These are phyloP conservation scores for Willisornis vidua DNA, from an alignment of 2,113 vertebrate species.

Conservation along the genomic window DNA sequence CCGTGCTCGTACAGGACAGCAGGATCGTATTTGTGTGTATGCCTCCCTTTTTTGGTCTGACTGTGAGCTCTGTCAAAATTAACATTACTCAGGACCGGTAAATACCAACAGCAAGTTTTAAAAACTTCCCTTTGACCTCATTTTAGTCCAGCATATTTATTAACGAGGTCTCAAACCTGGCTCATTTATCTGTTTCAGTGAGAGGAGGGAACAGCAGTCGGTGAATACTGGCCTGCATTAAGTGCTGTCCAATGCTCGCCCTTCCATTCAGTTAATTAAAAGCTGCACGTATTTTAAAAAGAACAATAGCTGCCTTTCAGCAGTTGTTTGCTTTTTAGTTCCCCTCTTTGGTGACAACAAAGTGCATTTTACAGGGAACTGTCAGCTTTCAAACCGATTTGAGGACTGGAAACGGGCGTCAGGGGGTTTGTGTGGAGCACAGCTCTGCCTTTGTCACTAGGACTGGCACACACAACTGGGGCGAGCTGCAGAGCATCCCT, in stretches of 20 bases:
- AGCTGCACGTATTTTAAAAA: slow-evolving; percentile 6
- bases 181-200: neutral
- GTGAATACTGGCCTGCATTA: neutral
- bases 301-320: slow-evolving; percentile 62
- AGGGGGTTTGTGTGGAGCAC: neutral
- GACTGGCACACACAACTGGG: slow-evolving; percentile 1
- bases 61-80: slow-evolving; percentile 34
- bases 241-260: neutral
- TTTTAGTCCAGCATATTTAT: slow-evolving; percentile 44
- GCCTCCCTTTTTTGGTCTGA: neutral
- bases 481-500: neutral
- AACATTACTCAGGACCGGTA: slow-evolving; percentile 8
- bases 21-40: neutral
- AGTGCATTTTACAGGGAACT: slow-evolving; percentile 32
- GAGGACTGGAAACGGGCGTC: slow-evolving; percentile 8
- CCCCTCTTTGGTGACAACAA: slow-evolving; percentile 44
- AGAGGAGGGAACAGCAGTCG: neutral
- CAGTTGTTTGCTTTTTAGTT: slow-evolving; percentile 57
- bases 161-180: slow-evolving; percentile 16
- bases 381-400: slow-evolving; percentile 33
- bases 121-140: slow-evolving; percentile 35
- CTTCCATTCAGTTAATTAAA: slow-evolving; percentile 53
- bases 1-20: neutral
- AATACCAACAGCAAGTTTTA: slow-evolving; percentile 19
- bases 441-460: slow-evolving; percentile 49